Percentiles rank a stretch among this genome's conserved stretches.
These are phyloP conservation scores for Labroides dimidiatus DNA, from an alignment of 2,797 vertebrate species.

Conservation along the genomic window DNA sequence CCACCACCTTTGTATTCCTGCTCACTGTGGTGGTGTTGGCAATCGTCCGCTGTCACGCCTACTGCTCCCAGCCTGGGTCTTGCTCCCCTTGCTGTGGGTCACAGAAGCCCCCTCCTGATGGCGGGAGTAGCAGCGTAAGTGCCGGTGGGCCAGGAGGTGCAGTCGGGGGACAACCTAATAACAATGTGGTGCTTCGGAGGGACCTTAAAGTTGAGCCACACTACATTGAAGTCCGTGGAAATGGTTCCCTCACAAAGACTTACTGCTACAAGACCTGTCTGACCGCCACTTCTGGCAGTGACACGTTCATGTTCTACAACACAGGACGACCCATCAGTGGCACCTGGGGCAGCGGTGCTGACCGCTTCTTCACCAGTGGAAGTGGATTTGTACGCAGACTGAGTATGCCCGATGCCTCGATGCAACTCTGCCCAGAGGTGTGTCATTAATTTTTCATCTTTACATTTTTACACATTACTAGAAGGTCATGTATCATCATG, in stretches of 20 bases:
- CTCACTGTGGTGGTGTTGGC: slow-evolving; percentile 93
- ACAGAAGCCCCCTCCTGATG: slow-evolving; percentile 86
- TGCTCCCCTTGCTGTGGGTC: slow-evolving; percentile 92
- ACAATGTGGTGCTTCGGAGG: slow-evolving; percentile 91
- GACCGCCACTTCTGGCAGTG: slow-evolving; percentile 96
- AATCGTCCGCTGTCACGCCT: slow-evolving; percentile 91
- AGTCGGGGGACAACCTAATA: slow-evolving; percentile 88
- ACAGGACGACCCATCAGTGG: slow-evolving; percentile 92
- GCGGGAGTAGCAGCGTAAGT: slow-evolving; percentile 76
- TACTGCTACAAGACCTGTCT: slow-evolving; percentile 99
- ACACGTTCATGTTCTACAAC: slow-evolving; percentile 99
- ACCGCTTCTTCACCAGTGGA: slow-evolving; percentile 94
- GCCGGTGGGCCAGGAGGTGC: slow-evolving; percentile 61
- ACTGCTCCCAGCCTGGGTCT: slow-evolving; percentile 87
- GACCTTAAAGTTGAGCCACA: slow-evolving; percentile 97
- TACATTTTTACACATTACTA: slow-evolving; percentile 19
- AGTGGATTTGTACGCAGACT: slow-evolving; percentile 90
- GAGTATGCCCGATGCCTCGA: slow-evolving; percentile 86
- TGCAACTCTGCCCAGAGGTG: slow-evolving; percentile 86
- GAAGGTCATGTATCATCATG: slow-evolving; percentile 26
- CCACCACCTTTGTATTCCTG: slow-evolving; percentile 96
- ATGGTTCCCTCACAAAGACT: slow-evolving; percentile 97
- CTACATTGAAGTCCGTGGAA: slow-evolving; percentile 97
- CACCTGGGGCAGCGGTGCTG: slow-evolving; percentile 90
- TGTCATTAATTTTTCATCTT: slow-evolving; percentile 51